Conservation (phyloP, 2,113 vertebrate genomes). For the Tachysurus fulvidraco region DNA sequence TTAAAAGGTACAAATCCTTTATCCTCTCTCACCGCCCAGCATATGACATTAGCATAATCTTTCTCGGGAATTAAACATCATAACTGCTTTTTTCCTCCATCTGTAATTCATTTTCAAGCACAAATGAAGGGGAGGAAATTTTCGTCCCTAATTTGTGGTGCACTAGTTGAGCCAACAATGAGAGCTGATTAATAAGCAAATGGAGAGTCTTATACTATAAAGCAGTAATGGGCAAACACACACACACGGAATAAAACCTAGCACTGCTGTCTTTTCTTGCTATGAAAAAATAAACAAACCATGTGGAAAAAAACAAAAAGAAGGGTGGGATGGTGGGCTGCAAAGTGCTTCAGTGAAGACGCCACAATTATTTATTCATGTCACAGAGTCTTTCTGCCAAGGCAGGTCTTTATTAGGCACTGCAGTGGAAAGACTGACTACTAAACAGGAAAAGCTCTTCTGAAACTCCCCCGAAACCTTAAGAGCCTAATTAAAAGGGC, state of each 20-base stretch:
- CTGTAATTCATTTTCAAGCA: conserved; percentile 49
- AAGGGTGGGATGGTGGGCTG: neutral
- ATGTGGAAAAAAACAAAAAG: conserved; percentile 22
- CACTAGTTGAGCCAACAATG: conserved; percentile 49
- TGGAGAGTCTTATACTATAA: conserved; percentile 49
- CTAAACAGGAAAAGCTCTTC: conserved; percentile 57
- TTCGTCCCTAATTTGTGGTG: conserved; percentile 36
- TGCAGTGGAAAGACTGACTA: conserved; percentile 54
- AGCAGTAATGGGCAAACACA: conserved; percentile 19
- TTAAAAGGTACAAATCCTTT: neutral
- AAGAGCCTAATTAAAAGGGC: conserved; percentile 32
- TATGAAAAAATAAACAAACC: conserved; percentile 26
- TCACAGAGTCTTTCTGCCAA: conserved; percentile 66
- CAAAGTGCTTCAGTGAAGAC: conserved; percentile 57
- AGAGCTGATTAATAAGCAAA: conserved; percentile 66
- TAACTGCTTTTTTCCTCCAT: conserved; percentile 25
- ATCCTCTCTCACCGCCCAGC: neutral
- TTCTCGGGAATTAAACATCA: conserved; percentile 47
- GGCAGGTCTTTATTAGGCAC: conserved; percentile 63
- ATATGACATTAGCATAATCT: conserved; percentile 30
- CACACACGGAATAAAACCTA: neutral
- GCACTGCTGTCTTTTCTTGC: conserved; percentile 26
- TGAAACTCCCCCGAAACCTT: conserved; percentile 40
- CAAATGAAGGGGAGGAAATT: conserved; percentile 58
- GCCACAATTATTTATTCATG: conserved; percentile 67